phyloP scores from a whole-genome alignment of 2,888 invertebrate species.

The Cylindroiulus punctatus region DNA sequence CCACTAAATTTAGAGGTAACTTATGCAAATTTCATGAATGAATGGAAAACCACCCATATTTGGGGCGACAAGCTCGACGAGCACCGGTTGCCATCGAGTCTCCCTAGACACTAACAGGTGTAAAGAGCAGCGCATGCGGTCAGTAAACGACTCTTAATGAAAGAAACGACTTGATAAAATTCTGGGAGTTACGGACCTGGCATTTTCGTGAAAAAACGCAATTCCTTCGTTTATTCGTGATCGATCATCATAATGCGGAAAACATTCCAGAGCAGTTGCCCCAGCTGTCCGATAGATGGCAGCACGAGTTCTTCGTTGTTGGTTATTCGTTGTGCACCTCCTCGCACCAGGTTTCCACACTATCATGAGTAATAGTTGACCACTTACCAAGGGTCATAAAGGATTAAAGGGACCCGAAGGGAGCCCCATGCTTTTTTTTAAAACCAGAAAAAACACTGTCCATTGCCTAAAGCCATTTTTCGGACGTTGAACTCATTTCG shows the following conservation, averaged over 20 bases:
- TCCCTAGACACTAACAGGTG: background rate
- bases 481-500: background rate
- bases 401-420: background rate
- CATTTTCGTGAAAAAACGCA: background rate
- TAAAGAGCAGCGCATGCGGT: background rate
- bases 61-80: background rate
- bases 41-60: background rate
- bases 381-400: background rate
- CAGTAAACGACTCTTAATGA: background rate
- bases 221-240: background rate
- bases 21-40: background rate
- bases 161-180: background rate
- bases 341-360: background rate
- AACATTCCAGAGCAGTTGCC: background rate
- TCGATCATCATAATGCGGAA: background rate
- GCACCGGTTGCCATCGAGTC: background rate
- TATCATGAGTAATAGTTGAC: background rate
- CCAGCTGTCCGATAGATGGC: background rate
- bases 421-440: background rate
- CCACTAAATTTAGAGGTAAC: background rate
- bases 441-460: conserved; percentile 4
- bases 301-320: background rate
- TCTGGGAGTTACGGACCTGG: background rate
- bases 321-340: no score
- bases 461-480: background rate